A percentile compares a stretch with the other conserved stretches of the same genome.
These are phyloP conservation scores for Heterodera filipjevi DNA, from an alignment of 2,888 invertebrate genomes.

Conservation along the genomic window DNA sequence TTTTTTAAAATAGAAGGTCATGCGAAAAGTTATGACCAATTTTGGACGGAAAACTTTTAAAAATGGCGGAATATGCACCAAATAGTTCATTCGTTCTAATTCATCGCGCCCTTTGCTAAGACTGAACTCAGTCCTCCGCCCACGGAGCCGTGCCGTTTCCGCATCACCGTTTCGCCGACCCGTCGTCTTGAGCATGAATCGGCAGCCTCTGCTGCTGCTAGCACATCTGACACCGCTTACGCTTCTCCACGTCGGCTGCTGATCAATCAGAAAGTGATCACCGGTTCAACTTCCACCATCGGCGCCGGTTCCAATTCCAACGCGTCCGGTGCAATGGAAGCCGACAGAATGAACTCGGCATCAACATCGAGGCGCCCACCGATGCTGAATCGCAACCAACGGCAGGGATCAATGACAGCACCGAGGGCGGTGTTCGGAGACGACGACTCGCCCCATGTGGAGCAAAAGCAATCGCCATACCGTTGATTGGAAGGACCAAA, in stretches of 20 bases:
- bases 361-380: slow-evolving; percentile 43
- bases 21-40: too few relatives aligned
- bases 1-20: too few relatives aligned
- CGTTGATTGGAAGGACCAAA: background rate
- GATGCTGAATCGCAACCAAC: slow-evolving; percentile 5
- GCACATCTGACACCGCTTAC: slow-evolving; percentile 14
- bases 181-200: slow-evolving; percentile 41
- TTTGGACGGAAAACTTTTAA: too few relatives aligned
- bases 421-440: slow-evolving; percentile 60
- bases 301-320: slow-evolving; percentile 48
- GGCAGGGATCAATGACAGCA: slow-evolving; percentile 39
- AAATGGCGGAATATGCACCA: too few relatives aligned
- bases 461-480: slow-evolving; percentile 23
- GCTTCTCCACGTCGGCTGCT: slow-evolving; percentile 37
- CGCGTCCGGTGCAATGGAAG: slow-evolving; percentile 23
- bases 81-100: too few relatives aligned
- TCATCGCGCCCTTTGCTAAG: background rate
- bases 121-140: slow-evolving; percentile 15
- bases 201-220: background rate
- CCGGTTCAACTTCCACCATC: slow-evolving; percentile 47
- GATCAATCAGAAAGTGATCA: slow-evolving; percentile 47
- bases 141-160: slow-evolving; percentile 47
- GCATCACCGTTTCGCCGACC: slow-evolving; percentile 62
- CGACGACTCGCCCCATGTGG: slow-evolving; percentile 58
- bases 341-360: slow-evolving; percentile 11